Evolutionary conservation across 37 sponge, comb jelly and placozoan species (phyloP), one percentile per base, ranked within the genome.

Genomic region (Tethya wilhelma): DNA sequence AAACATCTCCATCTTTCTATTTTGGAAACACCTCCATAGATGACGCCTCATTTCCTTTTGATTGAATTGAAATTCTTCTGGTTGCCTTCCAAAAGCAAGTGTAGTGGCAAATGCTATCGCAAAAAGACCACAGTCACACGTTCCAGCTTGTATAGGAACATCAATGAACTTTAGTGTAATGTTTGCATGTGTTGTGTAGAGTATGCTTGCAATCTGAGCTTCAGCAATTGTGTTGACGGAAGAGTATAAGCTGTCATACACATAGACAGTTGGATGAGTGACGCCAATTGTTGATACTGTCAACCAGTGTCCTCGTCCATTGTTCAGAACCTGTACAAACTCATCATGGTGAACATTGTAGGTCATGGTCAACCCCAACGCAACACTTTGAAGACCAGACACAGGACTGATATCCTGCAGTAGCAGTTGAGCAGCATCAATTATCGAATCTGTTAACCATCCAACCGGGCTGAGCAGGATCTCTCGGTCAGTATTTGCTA

Each of bases 371-470:
- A 69, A 40, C 11, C 81, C 81, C 38, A 29, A 58, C 12, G 44
- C n/a, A 11, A 70, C 81, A 66, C 64, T 59, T 30, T 79, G 80
- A 45, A 79, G 63, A 14, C 80, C 80, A 46, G 69, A 63, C 14
- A 55, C 26, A 56, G n/a, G 36, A 30, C 26, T 23, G 67, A 29
- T 62, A 34, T 43, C 63, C 44, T 36, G 29, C 64, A 62, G 23
- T n/a, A 77, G 64, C 38, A 62, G 64, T 59, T 77, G 77, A 63
- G 63, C 77, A 62, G 77, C 77, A 77, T 77, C 77, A 5, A 77
- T 77, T 43, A 77, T 63, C 8, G 64, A 11, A 38, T 63, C 43
- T 30, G 43, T 77, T 22, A 77, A 64, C 64, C 62, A 77, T 77
- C 44, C 59, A 31, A 38, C 6, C 12, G 43, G 64, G 26, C 43